These are phyloP conservation scores for Bellardia bayeri DNA, from an alignment of 2,888 invertebrate genomes.

Conservation along the genomic window DNA sequence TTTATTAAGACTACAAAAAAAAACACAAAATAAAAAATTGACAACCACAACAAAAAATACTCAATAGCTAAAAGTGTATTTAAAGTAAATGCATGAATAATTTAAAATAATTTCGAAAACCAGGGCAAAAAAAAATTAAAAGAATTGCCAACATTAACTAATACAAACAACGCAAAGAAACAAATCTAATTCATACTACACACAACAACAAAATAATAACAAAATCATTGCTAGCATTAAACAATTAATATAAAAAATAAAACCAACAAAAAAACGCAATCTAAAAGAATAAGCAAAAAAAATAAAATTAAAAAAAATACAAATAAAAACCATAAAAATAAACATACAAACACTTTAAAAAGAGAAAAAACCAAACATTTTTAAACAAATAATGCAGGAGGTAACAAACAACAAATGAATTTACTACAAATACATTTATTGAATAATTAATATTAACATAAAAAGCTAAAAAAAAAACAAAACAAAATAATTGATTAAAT, in stretches of 20 bases:
- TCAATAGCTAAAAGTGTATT: slow-evolving; percentile 42
- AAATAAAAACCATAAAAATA: slow-evolving; percentile 19
- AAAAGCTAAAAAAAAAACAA: neutral
- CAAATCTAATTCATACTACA: slow-evolving; percentile 3
- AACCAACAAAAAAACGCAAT: slow-evolving; percentile 15
- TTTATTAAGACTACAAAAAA: slow-evolving; percentile 24
- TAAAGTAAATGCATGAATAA: slow-evolving; percentile 47
- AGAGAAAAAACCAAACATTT: slow-evolving; percentile 18
- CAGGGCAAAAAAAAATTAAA: slow-evolving; percentile 2
- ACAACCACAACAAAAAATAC: slow-evolving; percentile 19
- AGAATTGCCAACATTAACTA: slow-evolving; percentile 16
- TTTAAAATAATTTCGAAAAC: slow-evolving; percentile 22
- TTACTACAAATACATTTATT: slow-evolving; percentile 68
- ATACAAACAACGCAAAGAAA: slow-evolving; percentile 6
- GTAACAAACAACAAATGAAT: slow-evolving; percentile 70
- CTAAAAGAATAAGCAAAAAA: slow-evolving; percentile 23
- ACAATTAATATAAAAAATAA: slow-evolving; percentile 49
- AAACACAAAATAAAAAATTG: slow-evolving; percentile 1
- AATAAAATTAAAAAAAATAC: slow-evolving; percentile 33
- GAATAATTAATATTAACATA: slow-evolving; percentile 53
- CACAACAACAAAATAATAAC: slow-evolving; percentile 2
- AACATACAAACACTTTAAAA: slow-evolving; percentile 1
- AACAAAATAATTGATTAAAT: slow-evolving; percentile 49
- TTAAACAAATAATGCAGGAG: slow-evolving; percentile 51
- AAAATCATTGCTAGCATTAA: slow-evolving; percentile 53